Base-by-base conservation (phyloP, 2,888 invertebrate species). In the Agonum fuliginosum region DNA sequence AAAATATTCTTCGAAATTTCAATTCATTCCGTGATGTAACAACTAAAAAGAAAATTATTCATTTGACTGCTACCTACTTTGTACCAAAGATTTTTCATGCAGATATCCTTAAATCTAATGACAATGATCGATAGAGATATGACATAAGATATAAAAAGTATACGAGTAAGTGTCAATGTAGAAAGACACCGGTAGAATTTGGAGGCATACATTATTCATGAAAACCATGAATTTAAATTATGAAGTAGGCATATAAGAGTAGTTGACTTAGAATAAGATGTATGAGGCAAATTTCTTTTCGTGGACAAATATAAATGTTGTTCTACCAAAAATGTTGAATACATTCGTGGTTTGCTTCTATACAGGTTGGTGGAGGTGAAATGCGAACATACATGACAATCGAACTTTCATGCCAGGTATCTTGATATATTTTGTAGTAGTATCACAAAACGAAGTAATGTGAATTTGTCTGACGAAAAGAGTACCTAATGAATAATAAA, bases 181-280 rank as follows among this genome's bases (percentile, higher is more conserved):
- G 10, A 67, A 12, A 37, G 41, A 10, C 22, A 41, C n/a, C 41
- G 22, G 22, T 43, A 67, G 67, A 67, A 67, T 41, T 67, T 67
- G 67, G 3, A 6, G 19, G 5, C 22, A 43, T 67, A 24, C 67
- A 67, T 67, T 67, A 67, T 67, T 19, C 41, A 67, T 67, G 43
- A 67, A 43, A 67, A 17, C 43, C 67, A 67, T 67, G 67, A 67
- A 67, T 67, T 41, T 67, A 67, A 41, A 67, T 67, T 67, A 67
- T 41, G 41, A 67, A 67, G 37, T 20, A 41, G 34, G 62, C 62
- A 67, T 4, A 67, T 67, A 67, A 67, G 20, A n/a, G 20, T 37
- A 62, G 37, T 41, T 67, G 41, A 67, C 5, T 37, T 19, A 22
- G 34, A 67, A 67, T 41, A 41, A 65, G 37, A 65, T 37, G 6